Evolutionary conservation across 2,113 vertebrate genomes (phyloP), one percentile per base, ranked within the genome.

Genomic region (Bos javanicus): DNA sequence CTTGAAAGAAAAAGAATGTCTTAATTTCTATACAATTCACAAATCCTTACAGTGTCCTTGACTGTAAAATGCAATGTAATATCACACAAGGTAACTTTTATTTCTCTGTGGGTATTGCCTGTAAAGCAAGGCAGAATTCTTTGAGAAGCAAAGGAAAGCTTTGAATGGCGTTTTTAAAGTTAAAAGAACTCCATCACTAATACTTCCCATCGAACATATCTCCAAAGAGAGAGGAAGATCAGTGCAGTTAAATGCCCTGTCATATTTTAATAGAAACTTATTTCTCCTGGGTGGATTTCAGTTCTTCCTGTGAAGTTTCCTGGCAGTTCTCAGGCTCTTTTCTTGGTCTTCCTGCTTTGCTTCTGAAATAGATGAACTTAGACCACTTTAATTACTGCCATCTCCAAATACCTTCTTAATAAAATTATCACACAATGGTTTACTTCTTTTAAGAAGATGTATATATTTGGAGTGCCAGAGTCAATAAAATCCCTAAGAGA

Each of bases 21-120:
- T 94, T 87, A 89, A 87, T 97, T 96, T 86, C 76, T 80, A 62
- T 71, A 87, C 13, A 95, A 91, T 89, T 60, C 60, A 80, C 78
- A 57, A 96, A 96, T 95, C n/a, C 82, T 96, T 83, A 96, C n/a
- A 57, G 16, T 92, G 76, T 90, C 95, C 87, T 98, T 97, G 97
- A 78, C 91, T 46, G n/a, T 83, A 97, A 95, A 97, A 90, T 93
- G 67, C 50, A 95, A 59, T 95, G 60, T 26, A 92, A 1, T 3
- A 17, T 59, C 88, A 95, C 36, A 94, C 26, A 91, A 87, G 67
- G 74, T 84, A 36, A 92, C 43, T 90, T 97, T 94, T 76, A 91
- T 89, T 91, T 97, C 14, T 6, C 57, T 76, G 26, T 85, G 91
- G 64, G 85, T 88, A 43, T 91, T 85, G 87, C 60, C 59, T 90